A percentile compares a stretch with the other conserved stretches of the same genome.
phyloP scores from a whole-genome alignment of 2,113 vertebrate species.

The Zingel zingel region DNA sequence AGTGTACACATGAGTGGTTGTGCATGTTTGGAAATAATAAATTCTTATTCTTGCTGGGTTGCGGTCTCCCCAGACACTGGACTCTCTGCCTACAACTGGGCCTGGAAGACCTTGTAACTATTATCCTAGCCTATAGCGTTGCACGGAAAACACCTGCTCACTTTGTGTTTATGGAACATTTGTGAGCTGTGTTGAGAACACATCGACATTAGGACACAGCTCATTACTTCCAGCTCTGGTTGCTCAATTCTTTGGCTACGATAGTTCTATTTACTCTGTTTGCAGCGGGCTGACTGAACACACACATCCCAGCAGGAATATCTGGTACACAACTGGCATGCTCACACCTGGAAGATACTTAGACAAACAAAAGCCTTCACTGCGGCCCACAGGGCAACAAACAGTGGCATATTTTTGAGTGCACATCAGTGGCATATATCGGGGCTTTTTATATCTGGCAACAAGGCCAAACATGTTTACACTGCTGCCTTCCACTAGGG shows the following conservation, averaged over 20 bases:
- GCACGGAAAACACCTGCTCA: conserved; percentile 46
- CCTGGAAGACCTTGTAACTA: background rate
- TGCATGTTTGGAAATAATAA: background rate
- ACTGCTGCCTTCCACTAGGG: background rate
- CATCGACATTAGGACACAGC: conserved; percentile 20
- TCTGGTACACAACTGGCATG: background rate
- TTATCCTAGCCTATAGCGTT: background rate
- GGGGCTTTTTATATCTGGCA: background rate
- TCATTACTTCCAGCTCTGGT: conserved; percentile 15
- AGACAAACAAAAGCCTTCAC: conserved; percentile 1
- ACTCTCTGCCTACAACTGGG: background rate
- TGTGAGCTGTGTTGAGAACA: conserved; percentile 9
- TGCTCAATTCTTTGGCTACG: conserved; percentile 1
- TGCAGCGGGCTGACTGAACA: conserved; percentile 23
- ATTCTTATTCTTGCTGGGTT: background rate
- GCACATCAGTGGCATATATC: background rate
- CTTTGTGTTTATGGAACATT: conserved; percentile 16
- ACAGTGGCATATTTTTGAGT: background rate
- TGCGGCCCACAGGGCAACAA: background rate
- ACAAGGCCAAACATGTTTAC: background rate
- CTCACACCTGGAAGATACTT: conserved; percentile 6
- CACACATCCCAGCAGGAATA: background rate
- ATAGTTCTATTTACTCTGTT: conserved; percentile 15
- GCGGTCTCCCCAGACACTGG: background rate
- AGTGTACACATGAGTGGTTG: background rate